Conservation (phyloP, 2,888 invertebrate species). For the Apamea monoglypha region DNA sequence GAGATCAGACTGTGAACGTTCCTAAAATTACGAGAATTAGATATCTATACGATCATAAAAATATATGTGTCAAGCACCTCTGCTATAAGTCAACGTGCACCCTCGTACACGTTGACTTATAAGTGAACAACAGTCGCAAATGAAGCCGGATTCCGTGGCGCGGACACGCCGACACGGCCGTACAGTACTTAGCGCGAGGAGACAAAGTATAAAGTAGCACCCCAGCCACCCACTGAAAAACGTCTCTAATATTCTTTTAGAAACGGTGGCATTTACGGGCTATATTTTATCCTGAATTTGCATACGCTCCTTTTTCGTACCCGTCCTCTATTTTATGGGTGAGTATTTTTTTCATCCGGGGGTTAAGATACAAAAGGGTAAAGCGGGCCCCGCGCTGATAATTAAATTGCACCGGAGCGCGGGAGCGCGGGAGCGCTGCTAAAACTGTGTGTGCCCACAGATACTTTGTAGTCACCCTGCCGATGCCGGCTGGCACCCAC, state of each 20-base stretch:
- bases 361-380: constrained; percentile 91
- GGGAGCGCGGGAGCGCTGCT: constrained; percentile 66
- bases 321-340: constrained; percentile 91
- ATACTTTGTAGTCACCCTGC: constrained; percentile 53
- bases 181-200: constrained; percentile 89
- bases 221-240: constrained; percentile 90
- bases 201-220: constrained; percentile 90
- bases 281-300: constrained; percentile 91
- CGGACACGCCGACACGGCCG: constrained; percentile 87
- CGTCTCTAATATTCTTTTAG: constrained; percentile 91
- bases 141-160: constrained; percentile 85
- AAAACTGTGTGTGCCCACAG: constrained; percentile 52
- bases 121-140: constrained; percentile 87
- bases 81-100: too few species aligned
- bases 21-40: too few species aligned
- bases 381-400: constrained; percentile 88
- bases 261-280: constrained; percentile 91
- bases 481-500: constrained; percentile 32
- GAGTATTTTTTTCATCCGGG: constrained; percentile 90
- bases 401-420: constrained; percentile 88
- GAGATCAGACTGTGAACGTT: too few species aligned
- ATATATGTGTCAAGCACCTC: constrained; percentile 37
- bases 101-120: constrained; percentile 85
- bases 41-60: constrained; percentile 14
- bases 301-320: constrained; percentile 91